Conservation (phyloP, 2,797 vertebrate genomes). For the Sternarchorhynchus goeldii region DNA sequence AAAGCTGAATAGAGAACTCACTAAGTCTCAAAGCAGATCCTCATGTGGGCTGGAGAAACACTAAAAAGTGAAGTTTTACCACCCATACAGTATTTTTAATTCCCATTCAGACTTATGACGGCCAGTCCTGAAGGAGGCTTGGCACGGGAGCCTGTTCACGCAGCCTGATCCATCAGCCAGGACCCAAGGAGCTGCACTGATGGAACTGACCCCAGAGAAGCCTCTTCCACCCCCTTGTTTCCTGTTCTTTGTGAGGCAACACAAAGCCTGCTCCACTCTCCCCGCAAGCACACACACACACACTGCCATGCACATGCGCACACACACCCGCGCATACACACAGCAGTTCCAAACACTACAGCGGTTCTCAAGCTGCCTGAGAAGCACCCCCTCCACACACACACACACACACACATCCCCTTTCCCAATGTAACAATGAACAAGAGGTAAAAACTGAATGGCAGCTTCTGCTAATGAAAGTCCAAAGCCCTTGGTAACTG, state of each 20-base stretch:
- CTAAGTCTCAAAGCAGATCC: neutral
- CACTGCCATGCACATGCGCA: neutral
- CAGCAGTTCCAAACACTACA: slow-evolving; percentile 10
- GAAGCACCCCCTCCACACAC: slow-evolving; percentile 10
- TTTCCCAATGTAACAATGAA: neutral
- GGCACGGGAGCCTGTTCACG: slow-evolving; percentile 42
- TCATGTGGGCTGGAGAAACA: too few species aligned
- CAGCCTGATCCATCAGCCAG: slow-evolving; percentile 68
- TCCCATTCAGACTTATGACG: neutral
- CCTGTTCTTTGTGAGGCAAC: slow-evolving; percentile 76
- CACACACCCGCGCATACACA: neutral
- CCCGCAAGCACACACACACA: slow-evolving; percentile 43
- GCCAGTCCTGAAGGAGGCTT: neutral
- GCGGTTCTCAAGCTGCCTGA: slow-evolving; percentile 1
- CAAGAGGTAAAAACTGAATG: neutral
- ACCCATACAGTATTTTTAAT: neutral
- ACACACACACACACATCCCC: too few species aligned
- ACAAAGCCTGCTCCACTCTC: slow-evolving; percentile 67
- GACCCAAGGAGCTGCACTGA: slow-evolving; percentile 56
- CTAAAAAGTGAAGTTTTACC: too few species aligned
- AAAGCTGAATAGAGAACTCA: neutral
- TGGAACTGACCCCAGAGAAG: slow-evolving; percentile 72
- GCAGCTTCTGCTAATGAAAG: neutral
- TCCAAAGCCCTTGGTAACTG: neutral
- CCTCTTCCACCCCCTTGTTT: slow-evolving; percentile 70